Base-by-base conservation (phyloP, 2,888 invertebrate species). In the Lamproptera curius region DNA sequence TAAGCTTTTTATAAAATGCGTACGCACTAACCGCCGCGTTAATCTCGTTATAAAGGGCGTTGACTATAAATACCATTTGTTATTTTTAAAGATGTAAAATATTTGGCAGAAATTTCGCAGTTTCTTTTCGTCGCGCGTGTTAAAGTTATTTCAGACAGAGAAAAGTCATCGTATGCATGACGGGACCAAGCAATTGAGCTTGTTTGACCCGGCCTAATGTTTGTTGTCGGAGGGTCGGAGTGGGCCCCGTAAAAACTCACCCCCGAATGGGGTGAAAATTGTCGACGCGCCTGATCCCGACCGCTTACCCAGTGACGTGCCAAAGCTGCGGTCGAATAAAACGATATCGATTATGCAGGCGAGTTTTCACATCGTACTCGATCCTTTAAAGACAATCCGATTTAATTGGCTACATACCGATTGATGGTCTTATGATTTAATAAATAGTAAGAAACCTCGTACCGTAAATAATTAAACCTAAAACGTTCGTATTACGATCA, bases 201-300 rank as follows among this genome's bases (percentile, higher is more conserved):
- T 55, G 55, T 57, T 56, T 55, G 48, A 59, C 50, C 53, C 51
- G 47, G 52, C 51, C 57, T 56, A 58, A 59, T 65, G 61, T 63
- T 67, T 67, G 69, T 70, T 65, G 66, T 49, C 42, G 42, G 63
- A 59, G 54, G 46, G 56, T 61, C 61, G 59, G 64, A 67, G 66
- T 60, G 64, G 63, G 54, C 52, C 63, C 66, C 70, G 68, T 74
- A 74, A 79, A 79, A 80, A 76, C 68, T 59, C 61, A 62, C 66
- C n/a, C 71, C 63, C 65, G 67, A 72, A 76, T 75, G 71, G 78
- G 74, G 74, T 74, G 76, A 74, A 75, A 79, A 78, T 68, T 78
- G 80, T 73, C 71, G 71, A 76, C 72, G 69, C 62, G 64, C 59
- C 63, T 66, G 69, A 73, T 67, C 69, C 57, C 65, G 55, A 53